Conservation (phyloP, 2,797 vertebrate species). For the Neostethus bicornis region DNA sequence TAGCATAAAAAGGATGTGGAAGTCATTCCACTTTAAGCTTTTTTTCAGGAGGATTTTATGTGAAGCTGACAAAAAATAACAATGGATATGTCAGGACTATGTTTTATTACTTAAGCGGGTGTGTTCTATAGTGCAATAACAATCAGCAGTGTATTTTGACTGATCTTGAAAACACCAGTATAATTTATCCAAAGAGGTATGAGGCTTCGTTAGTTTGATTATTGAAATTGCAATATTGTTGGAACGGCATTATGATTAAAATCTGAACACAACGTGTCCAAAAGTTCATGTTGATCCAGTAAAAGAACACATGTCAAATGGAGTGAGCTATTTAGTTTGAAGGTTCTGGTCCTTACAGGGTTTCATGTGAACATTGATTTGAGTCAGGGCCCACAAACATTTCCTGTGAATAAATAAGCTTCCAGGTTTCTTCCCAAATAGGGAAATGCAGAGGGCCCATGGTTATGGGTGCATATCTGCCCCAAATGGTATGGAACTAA, state of each 20-base stretch:
- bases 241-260: slow-evolving; percentile 8
- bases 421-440: slow-evolving; percentile 37
- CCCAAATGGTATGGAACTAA: slow-evolving; percentile 83
- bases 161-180: not conserved
- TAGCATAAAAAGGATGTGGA: no score
- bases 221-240: slow-evolving; percentile 11
- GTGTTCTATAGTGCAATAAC: slow-evolving; percentile 29
- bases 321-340: slow-evolving; percentile 23
- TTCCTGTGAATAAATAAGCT: slow-evolving; percentile 38
- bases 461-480: slow-evolving; percentile 68
- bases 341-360: slow-evolving; percentile 28
- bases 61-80: slow-evolving; percentile 26
- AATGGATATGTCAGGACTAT: slow-evolving; percentile 43
- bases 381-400: slow-evolving; percentile 34
- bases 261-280: slow-evolving; percentile 7
- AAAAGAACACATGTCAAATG: slow-evolving; percentile 35
- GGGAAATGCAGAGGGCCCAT: slow-evolving; percentile 41
- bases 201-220: slow-evolving; percentile 18
- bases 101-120: slow-evolving; percentile 17
- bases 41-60: slow-evolving; percentile 44
- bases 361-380: slow-evolving; percentile 39
- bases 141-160: slow-evolving; percentile 18
- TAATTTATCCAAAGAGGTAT: slow-evolving; percentile 8
- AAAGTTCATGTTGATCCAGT: slow-evolving; percentile 15
- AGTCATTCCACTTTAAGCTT: slow-evolving; percentile 47